Conservation (phyloP, 1,140 invertebrate species). For the Rhagoletis pomonella region DNA sequence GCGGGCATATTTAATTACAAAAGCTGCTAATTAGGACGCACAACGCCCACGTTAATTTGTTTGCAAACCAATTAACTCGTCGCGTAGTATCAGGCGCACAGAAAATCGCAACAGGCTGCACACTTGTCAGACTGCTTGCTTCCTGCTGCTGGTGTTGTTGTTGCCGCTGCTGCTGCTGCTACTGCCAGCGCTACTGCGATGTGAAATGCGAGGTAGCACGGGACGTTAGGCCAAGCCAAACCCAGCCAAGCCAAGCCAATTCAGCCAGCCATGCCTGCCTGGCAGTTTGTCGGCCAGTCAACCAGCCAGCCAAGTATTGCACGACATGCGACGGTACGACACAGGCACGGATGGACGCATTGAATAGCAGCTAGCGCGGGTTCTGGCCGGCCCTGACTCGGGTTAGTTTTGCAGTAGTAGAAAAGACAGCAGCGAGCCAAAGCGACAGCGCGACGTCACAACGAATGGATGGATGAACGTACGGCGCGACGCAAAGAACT, state of each 20-base stretch:
- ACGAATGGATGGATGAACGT: background rate
- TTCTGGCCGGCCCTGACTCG: conserved; percentile 33
- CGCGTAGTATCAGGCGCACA: conserved; percentile 72
- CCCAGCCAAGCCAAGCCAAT: background rate
- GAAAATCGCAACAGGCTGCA: conserved; percentile 59
- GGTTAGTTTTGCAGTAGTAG: background rate
- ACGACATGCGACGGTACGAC: conserved; percentile 41
- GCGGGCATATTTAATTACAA: conserved; percentile 74
- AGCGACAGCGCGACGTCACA: conserved; percentile 10
- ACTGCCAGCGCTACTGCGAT: too few relatives aligned
- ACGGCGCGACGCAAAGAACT: background rate
- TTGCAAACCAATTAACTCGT: conserved; percentile 74
- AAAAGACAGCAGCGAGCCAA: too few relatives aligned
- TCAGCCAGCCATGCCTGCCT: conserved; percentile 37
- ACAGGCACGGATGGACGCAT: background rate
- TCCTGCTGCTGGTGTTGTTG: conserved; percentile 51
- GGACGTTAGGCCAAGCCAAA: conserved; percentile 33
- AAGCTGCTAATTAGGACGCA: conserved; percentile 74
- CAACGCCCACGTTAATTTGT: conserved; percentile 74
- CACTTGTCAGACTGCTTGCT: conserved; percentile 49
- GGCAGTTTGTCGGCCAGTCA: conserved; percentile 22
- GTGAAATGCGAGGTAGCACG: conserved; percentile 23
- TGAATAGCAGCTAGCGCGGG: background rate
- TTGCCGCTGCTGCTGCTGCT: conserved; percentile 5
- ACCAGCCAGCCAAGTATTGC: conserved; percentile 16